phyloP scores from a whole-genome alignment of 2,113 vertebrate species.

The Phoenicopterus ruber region DNA sequence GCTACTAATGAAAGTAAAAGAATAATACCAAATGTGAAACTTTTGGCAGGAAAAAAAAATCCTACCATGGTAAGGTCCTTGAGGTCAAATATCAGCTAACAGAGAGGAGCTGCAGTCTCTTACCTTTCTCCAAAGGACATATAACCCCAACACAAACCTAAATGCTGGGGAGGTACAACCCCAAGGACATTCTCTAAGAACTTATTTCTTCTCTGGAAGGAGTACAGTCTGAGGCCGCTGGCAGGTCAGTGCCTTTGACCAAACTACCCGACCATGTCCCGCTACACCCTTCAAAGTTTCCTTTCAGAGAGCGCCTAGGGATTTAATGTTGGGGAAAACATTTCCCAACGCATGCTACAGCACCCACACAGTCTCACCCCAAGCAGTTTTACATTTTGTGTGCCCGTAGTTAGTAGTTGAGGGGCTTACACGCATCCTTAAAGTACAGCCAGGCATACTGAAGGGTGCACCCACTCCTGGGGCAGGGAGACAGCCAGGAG shows the following conservation, averaged over 20 bases:
- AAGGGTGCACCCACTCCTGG: not conserved
- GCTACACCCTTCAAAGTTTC: not conserved
- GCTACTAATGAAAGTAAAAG: not conserved
- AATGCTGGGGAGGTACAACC: not conserved
- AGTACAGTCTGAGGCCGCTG: not conserved
- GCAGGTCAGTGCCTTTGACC: not conserved
- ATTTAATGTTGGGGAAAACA: not conserved
- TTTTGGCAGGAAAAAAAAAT: not conserved
- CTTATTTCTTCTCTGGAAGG: not conserved
- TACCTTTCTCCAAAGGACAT: not conserved
- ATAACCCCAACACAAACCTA: not conserved
- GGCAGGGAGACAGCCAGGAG: not conserved
- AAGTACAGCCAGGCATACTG: accelerated
- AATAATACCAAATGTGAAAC: not conserved
- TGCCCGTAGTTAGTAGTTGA: not conserved
- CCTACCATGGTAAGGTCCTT: not conserved
- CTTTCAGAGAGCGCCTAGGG: not conserved
- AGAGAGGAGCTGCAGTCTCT: not conserved
- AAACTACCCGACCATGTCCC: not conserved
- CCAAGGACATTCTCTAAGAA: not conserved
- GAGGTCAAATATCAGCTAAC: not conserved
- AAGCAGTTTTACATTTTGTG: accelerated
- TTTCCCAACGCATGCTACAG: not conserved
- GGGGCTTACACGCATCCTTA: accelerated
- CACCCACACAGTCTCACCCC: not conserved